Conservation (phyloP, 2,888 invertebrate species). For the Caradrina kadenii region DNA sequence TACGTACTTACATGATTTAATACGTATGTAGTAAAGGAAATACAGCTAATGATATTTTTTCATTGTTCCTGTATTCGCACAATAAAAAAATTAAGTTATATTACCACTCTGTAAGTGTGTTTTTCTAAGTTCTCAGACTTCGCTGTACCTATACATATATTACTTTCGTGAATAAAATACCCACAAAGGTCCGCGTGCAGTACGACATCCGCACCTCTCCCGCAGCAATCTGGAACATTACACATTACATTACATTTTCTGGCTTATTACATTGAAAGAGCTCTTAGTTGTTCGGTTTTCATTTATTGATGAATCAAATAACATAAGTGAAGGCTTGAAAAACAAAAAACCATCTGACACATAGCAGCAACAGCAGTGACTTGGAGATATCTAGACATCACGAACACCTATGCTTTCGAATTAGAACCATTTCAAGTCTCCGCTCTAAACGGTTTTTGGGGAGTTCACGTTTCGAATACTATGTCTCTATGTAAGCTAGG, state of each 20-base stretch:
- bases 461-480: conserved; percentile 14
- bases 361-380: background rate
- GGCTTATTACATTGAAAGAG: too few relatives aligned
- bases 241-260: too few relatives aligned
- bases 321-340: background rate
- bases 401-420: conserved; percentile 14
- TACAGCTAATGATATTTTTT: conserved; percentile 19
- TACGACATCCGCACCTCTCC: too few relatives aligned
- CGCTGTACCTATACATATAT: conserved; percentile 36
- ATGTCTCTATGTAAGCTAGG: conserved; percentile 37
- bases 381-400: background rate
- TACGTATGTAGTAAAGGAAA: conserved; percentile 1
- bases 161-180: conserved; percentile 38
- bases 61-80: conserved; percentile 42
- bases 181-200: too few relatives aligned
- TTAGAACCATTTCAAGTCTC: conserved; percentile 4
- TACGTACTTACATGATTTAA: too few relatives aligned
- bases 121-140: conserved; percentile 23
- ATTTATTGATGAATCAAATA: background rate
- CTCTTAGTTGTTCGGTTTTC: too few relatives aligned
- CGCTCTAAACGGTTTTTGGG: conserved; percentile 21
- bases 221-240: too few relatives aligned
- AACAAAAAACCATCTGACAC: too few relatives aligned
- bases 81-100: conserved; percentile 54
- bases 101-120: conserved; percentile 33